Evolutionary conservation across 2,113 vertebrate species (phyloP), one percentile per base, ranked within the genome.

Genomic region (Gopherus evgoodei): DNA sequence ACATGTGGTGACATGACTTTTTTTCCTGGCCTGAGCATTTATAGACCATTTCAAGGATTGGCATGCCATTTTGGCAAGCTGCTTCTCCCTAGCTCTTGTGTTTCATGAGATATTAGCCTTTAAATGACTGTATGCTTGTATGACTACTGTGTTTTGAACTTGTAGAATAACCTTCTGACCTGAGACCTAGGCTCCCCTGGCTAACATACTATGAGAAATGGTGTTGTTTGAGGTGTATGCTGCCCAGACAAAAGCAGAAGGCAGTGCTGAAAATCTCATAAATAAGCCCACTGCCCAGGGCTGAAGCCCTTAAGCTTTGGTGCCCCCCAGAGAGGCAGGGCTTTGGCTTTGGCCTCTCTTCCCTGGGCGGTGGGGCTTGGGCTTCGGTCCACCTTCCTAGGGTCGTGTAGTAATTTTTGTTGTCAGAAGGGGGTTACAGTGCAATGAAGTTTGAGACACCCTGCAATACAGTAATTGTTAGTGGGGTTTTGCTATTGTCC

Each of bases 31-130:
- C 27, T 72, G 81, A 76, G 8, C 11, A 72, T 78, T 83, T 52
- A 81, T 35, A 83, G n/a, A 59, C 11, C 2, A 2, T 81, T 83
- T 88, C 5, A 50, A 2, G 84, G 4, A 59, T 38, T 89, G 14
- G 29, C 19, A 85, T 0, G 56, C 4, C 3, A 82, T 1, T 2
- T 1, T 2, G 53, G 59, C 85, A 80, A 22, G 0, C 1, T 11
- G 5, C 25, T 22, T 38, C 47, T 2, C 8, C 1, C 0, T 19
- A 1, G 1, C 2, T 31, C 27, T 38, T 81, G 19, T 35, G 79
- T 81, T 53, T 52, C 31, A 53, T 53, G 49, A 31, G 31, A 16
- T 7, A 14, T 81, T 50, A 81, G 49, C 19, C 49, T 50, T 53
- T 53, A 22, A 52, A 53, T 81, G 35, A 19, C 79, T 52, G 21